Evolutionary conservation across 2,888 invertebrate genomes (phyloP).

Genomic region (Calliphora vomitoria): DNA sequence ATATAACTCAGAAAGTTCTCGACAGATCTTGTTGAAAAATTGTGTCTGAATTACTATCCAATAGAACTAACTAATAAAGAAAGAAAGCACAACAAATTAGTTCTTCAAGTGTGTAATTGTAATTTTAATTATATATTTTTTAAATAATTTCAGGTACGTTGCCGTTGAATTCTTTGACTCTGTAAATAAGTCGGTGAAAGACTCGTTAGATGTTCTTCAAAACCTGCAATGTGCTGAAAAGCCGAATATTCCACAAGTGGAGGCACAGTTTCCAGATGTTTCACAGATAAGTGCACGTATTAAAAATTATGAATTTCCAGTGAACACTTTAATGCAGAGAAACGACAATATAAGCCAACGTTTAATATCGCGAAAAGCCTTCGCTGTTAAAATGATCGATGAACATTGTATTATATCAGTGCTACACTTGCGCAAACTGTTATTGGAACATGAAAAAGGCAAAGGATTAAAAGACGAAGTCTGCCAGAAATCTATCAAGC

Average conservation of each 20-base stretch:
- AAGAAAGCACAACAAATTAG: too few relatives aligned
- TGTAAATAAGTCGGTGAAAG: constrained; percentile 73
- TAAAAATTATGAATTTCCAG: constrained; percentile 69
- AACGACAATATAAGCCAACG: constrained; percentile 75
- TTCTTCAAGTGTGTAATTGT: too few relatives aligned
- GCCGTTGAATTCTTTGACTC: constrained; percentile 74
- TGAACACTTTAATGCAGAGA: constrained; percentile 18
- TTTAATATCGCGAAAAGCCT: constrained; percentile 86
- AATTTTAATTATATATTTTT: too few relatives aligned
- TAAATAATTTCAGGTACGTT: constrained; percentile 72
- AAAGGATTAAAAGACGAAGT: constrained; percentile 87
- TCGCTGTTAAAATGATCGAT: constrained; percentile 87
- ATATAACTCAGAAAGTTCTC: too few relatives aligned
- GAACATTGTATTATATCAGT: constrained; percentile 87
- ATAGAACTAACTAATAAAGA: too few relatives aligned
- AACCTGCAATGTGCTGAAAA: constrained; percentile 79
- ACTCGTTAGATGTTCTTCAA: constrained; percentile 70
- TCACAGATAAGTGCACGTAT: constrained; percentile 76
- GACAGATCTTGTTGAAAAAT: too few relatives aligned
- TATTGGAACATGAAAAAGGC: constrained; percentile 86
- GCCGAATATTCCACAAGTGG: constrained; percentile 75
- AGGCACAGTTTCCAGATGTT: constrained; percentile 77
- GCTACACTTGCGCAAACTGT: constrained; percentile 85
- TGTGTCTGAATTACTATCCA: too few relatives aligned
- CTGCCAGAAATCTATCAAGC: constrained; percentile 86